Conservation (phyloP, 2,888 invertebrate species). For the Lordiphosa fenestrarum region DNA sequence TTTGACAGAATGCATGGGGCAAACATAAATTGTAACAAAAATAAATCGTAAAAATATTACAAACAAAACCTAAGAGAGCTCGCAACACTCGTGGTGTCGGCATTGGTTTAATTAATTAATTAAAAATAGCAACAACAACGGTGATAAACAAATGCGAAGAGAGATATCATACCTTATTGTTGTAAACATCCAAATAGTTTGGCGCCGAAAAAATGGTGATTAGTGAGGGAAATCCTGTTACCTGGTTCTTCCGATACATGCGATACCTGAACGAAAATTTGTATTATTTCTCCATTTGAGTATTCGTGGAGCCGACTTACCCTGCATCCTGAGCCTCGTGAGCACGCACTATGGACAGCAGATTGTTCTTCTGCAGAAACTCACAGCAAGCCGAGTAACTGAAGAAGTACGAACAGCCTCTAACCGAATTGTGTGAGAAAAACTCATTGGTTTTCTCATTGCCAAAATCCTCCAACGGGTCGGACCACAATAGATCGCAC, state of each 20-base stretch:
- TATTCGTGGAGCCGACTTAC: slow-evolving; percentile 76
- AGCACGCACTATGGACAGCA: slow-evolving; percentile 99
- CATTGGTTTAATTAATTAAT: slow-evolving; percentile 55
- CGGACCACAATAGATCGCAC: slow-evolving; percentile 99
- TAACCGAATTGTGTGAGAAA: slow-evolving; percentile 99
- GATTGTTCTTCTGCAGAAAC: slow-evolving; percentile 99
- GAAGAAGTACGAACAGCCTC: slow-evolving; percentile 99
- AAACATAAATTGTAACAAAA: slow-evolving; percentile 21
- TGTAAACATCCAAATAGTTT: slow-evolving; percentile 99
- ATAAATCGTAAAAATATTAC: slow-evolving; percentile 16
- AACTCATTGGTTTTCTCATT: slow-evolving; percentile 98
- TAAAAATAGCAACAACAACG: slow-evolving; percentile 55
- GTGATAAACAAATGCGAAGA: slow-evolving; percentile 32
- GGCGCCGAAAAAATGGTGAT: slow-evolving; percentile 99
- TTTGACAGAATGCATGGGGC: slow-evolving; percentile 55
- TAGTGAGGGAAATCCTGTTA: slow-evolving; percentile 99
- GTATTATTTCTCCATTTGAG: too few species aligned
- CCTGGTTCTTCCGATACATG: slow-evolving; percentile 99
- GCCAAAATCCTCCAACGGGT: slow-evolving; percentile 99
- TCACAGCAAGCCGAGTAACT: slow-evolving; percentile 99
- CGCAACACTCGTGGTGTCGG: slow-evolving; percentile 45
- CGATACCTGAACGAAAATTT: slow-evolving; percentile 86
- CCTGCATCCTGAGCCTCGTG: slow-evolving; percentile 99
- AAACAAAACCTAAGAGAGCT: slow-evolving; percentile 28
- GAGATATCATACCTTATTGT: slow-evolving; percentile 89